These are phyloP conservation scores for Cheilosia scutellata DNA, from an alignment of 2,888 invertebrate species.

Conservation along the genomic window DNA sequence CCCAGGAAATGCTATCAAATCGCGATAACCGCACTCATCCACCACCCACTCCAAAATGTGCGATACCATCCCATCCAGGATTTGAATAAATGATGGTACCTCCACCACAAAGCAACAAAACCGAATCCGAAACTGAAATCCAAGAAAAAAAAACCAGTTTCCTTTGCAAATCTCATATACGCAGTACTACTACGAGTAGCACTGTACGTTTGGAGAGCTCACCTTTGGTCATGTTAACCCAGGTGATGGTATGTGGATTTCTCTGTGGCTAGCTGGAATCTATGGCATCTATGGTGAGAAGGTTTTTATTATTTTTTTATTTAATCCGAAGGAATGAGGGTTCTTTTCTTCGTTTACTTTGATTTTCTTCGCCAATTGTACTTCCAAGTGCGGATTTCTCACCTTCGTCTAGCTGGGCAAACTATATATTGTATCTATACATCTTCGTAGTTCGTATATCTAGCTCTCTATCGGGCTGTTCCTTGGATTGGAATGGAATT, in stretches of 20 bases:
- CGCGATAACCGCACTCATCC: not conserved
- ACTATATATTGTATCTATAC: not conserved
- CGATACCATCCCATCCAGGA: not conserved
- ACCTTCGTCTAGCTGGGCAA: constrained; percentile 17
- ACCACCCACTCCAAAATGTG: not conserved
- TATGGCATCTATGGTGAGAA: constrained; percentile 40
- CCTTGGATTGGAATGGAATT: constrained; percentile 35
- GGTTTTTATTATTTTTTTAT: constrained; percentile 5
- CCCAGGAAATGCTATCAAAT: no score
- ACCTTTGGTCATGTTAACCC: constrained; percentile 66
- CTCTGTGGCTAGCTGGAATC: constrained; percentile 40
- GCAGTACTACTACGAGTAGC: constrained; percentile 13
- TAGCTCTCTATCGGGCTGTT: not conserved
- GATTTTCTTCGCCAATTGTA: constrained; percentile 14
- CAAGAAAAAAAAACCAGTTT: constrained; percentile 42
- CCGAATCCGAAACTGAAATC: not conserved
- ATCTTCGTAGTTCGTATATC: not conserved
- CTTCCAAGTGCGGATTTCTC: constrained; percentile 12
- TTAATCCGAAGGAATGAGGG: constrained; percentile 24
- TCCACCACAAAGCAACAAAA: not conserved
- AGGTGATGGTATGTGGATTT: constrained; percentile 69
- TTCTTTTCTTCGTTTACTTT: constrained; percentile 21
- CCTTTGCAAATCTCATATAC: constrained; percentile 22
- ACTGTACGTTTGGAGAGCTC: constrained; percentile 45
- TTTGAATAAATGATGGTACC: not conserved